A percentile compares a stretch with the other conserved stretches of the same genome.
Conservation (phyloP, 92 coral and sea anemone genomes). For the Muricea muricata region DNA sequence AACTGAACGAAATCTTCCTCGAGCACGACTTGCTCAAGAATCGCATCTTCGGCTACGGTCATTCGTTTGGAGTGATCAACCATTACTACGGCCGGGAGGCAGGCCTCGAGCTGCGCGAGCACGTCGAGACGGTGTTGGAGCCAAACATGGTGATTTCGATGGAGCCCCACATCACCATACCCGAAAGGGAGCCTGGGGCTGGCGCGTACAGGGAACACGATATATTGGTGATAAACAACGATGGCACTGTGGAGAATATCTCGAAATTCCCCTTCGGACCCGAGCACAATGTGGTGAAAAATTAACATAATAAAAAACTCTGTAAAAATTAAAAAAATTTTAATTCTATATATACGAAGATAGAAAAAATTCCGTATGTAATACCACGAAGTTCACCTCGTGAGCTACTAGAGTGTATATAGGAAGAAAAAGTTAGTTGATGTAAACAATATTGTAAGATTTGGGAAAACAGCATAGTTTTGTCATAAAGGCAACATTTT, state of each 20-base stretch:
- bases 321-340: no score
- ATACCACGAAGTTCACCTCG: no score
- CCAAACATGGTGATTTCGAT: conserved; percentile 93
- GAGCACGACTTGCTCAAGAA: conserved; percentile 77
- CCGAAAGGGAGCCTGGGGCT: conserved; percentile 86
- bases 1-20: conserved; percentile 78
- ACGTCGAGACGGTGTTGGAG: conserved; percentile 77
- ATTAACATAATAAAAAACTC: no score
- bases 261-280: conserved; percentile 89
- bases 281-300: conserved; percentile 70
- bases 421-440: no score
- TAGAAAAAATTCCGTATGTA: no score
- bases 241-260: conserved; percentile 68
- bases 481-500: no score
- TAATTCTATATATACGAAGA: no score
- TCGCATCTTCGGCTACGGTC: conserved; percentile 91
- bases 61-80: conserved; percentile 86
- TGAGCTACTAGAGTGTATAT: no score
- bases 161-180: conserved; percentile 94
- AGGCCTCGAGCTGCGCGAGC: conserved; percentile 87
- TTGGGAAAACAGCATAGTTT: no score
- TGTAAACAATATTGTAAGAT: no score
- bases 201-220: conserved; percentile 95
- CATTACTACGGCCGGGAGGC: conserved; percentile 98
- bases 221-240: conserved; percentile 77